A percentile compares a stretch with the other conserved stretches of the same genome.
phyloP scores from a whole-genome alignment of 2,797 vertebrate species.

The Vespertilio murinus region DNA sequence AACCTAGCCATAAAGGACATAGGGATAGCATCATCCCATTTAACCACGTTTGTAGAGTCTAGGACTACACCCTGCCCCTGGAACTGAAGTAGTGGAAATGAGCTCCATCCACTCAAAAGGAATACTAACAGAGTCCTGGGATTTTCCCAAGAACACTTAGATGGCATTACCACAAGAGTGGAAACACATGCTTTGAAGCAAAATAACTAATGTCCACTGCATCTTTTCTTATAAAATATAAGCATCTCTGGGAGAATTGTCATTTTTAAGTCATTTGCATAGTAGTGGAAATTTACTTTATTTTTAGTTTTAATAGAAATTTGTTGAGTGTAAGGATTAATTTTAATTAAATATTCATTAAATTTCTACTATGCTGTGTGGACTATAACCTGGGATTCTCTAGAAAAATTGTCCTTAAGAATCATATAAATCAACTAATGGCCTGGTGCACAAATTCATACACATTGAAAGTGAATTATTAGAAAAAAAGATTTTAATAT shows the following conservation, averaged over 20 bases:
- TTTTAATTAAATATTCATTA: slow-evolving; percentile 50
- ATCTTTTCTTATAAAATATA: not conserved
- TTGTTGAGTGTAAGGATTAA: slow-evolving; percentile 6
- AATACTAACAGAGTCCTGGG: not conserved
- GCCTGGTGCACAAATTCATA: too few species aligned
- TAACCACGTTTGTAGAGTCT: not conserved
- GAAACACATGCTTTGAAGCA: not conserved
- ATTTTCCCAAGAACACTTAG: not conserved
- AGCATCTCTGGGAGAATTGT: not conserved
- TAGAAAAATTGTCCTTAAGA: not conserved
- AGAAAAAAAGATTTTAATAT: too few species aligned
- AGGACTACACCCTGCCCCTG: not conserved
- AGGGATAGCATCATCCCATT: not conserved
- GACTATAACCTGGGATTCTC: not conserved
- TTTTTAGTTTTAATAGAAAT: slow-evolving; percentile 26
- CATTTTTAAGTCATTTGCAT: not conserved
- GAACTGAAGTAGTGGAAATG: not conserved
- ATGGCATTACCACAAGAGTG: not conserved
- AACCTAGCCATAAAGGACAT: not conserved
- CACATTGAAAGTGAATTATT: too few species aligned
- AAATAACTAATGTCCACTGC: not conserved
- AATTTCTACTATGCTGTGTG: not conserved
- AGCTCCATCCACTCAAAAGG: not conserved
- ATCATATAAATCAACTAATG: not conserved
- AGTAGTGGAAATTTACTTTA: not conserved